Evolutionary conservation across 2,797 vertebrate genomes (phyloP).

Genomic region (Hoplostethus mediterraneus): DNA sequence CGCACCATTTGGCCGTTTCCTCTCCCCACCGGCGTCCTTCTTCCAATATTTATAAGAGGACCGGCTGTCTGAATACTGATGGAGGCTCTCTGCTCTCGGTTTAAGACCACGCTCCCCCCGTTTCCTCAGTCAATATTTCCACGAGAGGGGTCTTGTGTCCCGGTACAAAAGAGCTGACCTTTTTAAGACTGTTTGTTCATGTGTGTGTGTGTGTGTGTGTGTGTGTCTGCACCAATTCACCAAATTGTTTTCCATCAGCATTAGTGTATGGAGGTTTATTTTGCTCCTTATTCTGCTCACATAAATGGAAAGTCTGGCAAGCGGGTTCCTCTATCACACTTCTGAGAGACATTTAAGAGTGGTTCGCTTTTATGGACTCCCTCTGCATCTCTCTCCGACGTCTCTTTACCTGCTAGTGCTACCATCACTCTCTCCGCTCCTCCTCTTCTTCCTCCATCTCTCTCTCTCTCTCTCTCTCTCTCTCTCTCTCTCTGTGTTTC

Average conservation of each 20-base stretch:
- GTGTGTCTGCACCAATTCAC: constrained; percentile 35
- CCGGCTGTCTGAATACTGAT: constrained; percentile 79
- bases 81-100: constrained; percentile 68
- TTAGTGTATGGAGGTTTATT: constrained; percentile 60
- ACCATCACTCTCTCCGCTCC: constrained; percentile 51
- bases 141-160: constrained; percentile 62
- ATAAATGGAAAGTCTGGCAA: constrained; percentile 60
- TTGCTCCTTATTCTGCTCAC: constrained; percentile 55
- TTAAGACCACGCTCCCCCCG: constrained; percentile 54
- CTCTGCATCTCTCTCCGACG: constrained; percentile 68
- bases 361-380: constrained; percentile 80
- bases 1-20: constrained; percentile 76
- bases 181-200: constrained; percentile 66
- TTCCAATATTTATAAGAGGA: constrained; percentile 84
- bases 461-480: constrained; percentile 19
- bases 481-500: constrained; percentile 25
- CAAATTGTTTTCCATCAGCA: constrained; percentile 73
- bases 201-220: constrained; percentile 6
- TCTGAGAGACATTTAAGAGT: constrained; percentile 75
- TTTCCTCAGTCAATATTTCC: constrained; percentile 74
- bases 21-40: constrained; percentile 75
- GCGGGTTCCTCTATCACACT: constrained; percentile 76
- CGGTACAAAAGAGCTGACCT: constrained; percentile 73
- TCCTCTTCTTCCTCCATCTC: constrained; percentile 8
- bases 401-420: constrained; percentile 70